Percentiles rank a stretch among this genome's conserved stretches.
phyloP scores from a whole-genome alignment of 1,140 invertebrate species.

The Hyles vespertilio region DNA sequence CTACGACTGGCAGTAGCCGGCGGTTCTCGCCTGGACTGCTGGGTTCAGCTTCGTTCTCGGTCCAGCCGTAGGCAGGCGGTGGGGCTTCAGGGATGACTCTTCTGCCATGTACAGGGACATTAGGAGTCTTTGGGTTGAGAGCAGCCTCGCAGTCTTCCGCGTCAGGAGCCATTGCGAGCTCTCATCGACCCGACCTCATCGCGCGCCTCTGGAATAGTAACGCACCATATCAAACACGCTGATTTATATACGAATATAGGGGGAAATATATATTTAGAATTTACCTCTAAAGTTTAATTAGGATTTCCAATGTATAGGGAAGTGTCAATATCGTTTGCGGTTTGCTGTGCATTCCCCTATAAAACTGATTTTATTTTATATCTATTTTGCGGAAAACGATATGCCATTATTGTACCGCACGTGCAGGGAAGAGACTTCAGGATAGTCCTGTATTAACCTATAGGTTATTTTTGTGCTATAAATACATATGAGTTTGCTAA shows the following conservation, averaged over 20 bases:
- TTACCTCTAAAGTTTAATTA: conserved; percentile 12
- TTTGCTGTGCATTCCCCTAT: too few relatives aligned
- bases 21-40: conserved; percentile 52
- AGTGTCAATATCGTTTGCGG: neutral
- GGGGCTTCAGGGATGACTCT: conserved; percentile 39
- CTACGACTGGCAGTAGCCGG: conserved; percentile 31
- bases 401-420: too few relatives aligned
- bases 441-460: too few relatives aligned
- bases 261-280: conserved; percentile 3
- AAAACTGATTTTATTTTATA: too few relatives aligned
- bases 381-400: too few relatives aligned
- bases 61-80: conserved; percentile 42
- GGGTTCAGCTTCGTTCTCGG: conserved; percentile 40
- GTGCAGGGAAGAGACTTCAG: too few relatives aligned
- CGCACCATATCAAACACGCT: conserved; percentile 4
- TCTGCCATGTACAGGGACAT: conserved; percentile 34
- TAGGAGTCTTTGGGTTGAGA: conserved; percentile 18
- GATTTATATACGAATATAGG: neutral
- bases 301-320: conserved; percentile 13
- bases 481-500: too few relatives aligned
- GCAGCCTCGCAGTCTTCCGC: conserved; percentile 42
- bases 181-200: conserved; percentile 31
- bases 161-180: conserved; percentile 49
- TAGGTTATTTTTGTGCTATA: too few relatives aligned
- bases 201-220: conserved; percentile 3